Evolutionary conservation across 2,113 vertebrate genomes (phyloP).

Genomic region (Notiomystis cincta): DNA sequence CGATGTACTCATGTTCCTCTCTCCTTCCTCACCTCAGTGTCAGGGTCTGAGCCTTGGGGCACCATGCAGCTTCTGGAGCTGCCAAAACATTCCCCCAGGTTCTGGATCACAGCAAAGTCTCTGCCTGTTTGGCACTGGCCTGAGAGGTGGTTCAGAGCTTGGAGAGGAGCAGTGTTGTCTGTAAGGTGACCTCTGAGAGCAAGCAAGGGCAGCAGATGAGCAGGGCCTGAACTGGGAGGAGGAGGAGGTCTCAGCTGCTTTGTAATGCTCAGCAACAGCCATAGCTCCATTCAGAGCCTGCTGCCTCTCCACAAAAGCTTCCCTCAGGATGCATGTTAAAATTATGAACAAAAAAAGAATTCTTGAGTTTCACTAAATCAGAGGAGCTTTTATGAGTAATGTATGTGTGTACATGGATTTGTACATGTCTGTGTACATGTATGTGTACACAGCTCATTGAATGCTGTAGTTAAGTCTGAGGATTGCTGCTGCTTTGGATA

Average conservation of each 20-base stretch:
- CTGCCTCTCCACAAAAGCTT: background rate
- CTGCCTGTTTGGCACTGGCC: background rate
- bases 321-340: background rate
- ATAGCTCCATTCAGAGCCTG: background rate
- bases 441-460: no score
- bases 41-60: background rate
- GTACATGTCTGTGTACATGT: no score
- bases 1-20: rapidly evolving
- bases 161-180: background rate
- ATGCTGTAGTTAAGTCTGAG: background rate
- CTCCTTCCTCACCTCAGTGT: background rate
- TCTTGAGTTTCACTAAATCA: background rate
- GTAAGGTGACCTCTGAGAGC: background rate
- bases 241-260: background rate
- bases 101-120: background rate
- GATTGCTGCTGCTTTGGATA: background rate
- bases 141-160: background rate
- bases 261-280: background rate
- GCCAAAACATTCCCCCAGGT: background rate
- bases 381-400: background rate
- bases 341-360: background rate
- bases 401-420: background rate
- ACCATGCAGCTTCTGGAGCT: background rate
- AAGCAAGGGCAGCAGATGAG: background rate
- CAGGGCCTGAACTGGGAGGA: background rate